Percentiles rank a stretch among this genome's conserved stretches.
Evolutionary conservation across 2,113 vertebrate species (phyloP).

Genomic region (Colinus virginianus): DNA sequence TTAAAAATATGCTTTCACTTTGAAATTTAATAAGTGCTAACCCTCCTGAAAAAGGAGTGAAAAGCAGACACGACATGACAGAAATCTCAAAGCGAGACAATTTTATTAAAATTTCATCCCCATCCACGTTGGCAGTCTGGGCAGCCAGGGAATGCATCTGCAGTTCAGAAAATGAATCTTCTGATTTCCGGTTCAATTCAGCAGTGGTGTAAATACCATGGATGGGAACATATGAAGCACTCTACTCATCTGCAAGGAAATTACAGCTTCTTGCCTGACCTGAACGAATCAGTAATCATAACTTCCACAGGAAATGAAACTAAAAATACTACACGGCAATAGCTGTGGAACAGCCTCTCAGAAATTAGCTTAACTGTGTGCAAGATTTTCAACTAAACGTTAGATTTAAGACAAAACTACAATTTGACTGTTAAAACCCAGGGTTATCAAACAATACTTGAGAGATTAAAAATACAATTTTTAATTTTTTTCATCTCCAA

Average conservation of each 20-base stretch:
- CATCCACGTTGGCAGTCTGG: neutral
- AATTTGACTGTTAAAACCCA: neutral
- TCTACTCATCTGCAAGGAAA: neutral
- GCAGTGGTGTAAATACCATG: neutral
- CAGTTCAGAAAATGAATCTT: neutral
- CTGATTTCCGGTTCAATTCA: neutral
- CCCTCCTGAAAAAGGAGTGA: neutral
- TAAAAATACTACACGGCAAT: neutral
- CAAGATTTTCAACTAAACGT: neutral
- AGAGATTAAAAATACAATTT: neutral
- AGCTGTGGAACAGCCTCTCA: neutral
- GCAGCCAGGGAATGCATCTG: neutral
- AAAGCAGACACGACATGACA: fast-evolving
- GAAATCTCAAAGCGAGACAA: neutral
- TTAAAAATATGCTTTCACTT: neutral
- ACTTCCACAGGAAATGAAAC: neutral
- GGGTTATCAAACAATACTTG: neutral
- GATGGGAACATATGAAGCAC: neutral
- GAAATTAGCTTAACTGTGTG: neutral
- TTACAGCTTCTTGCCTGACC: neutral
- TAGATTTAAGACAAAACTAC: neutral
- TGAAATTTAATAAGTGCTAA: neutral
- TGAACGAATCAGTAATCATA: neutral
- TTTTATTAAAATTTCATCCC: neutral
- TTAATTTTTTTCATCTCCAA: neutral